These are phyloP conservation scores for Mesocentrotus franciscanus DNA, from an alignment of 53 echinoderm and acorn worm genomes.

Conservation along the genomic window DNA sequence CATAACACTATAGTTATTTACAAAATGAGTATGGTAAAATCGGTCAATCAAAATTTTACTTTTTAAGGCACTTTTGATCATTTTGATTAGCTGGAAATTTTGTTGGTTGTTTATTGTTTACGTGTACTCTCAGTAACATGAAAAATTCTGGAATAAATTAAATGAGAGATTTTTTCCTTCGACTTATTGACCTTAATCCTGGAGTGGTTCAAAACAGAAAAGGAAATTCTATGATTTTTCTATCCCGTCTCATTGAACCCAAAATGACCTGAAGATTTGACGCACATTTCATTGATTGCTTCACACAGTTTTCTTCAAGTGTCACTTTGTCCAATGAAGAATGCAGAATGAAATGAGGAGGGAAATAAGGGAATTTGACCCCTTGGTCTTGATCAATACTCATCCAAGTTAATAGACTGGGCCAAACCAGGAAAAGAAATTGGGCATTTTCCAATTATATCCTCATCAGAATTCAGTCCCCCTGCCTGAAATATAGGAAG, in stretches of 20 bases:
- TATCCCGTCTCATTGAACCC: neutral
- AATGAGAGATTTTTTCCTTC: neutral
- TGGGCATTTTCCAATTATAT: constrained; percentile 51
- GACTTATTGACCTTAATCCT: neutral
- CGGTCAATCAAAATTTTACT: no score
- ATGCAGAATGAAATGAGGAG: neutral
- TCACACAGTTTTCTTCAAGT: constrained; percentile 5
- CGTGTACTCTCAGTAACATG: neutral
- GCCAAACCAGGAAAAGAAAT: constrained; percentile 22
- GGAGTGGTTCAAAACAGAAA: neutral
- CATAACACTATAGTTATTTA: no score
- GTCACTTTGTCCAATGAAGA: neutral
- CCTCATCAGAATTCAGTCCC: constrained; percentile 64
- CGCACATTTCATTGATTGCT: constrained; percentile 29
- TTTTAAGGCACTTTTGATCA: no score
- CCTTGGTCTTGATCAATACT: constrained; percentile 46
- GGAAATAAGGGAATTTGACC: constrained; percentile 26
- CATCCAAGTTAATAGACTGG: constrained; percentile 51
- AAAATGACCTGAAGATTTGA: neutral
- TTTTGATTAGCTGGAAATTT: neutral
- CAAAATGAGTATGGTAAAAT: no score
- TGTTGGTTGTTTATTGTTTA: neutral
- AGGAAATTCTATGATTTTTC: no score
- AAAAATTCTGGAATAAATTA: neutral
- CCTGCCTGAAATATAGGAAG: neutral